A percentile compares a stretch with the other conserved stretches of the same genome.
Evolutionary conservation across 2,888 invertebrate genomes (phyloP).

Genomic region (Macropis europaea): DNA sequence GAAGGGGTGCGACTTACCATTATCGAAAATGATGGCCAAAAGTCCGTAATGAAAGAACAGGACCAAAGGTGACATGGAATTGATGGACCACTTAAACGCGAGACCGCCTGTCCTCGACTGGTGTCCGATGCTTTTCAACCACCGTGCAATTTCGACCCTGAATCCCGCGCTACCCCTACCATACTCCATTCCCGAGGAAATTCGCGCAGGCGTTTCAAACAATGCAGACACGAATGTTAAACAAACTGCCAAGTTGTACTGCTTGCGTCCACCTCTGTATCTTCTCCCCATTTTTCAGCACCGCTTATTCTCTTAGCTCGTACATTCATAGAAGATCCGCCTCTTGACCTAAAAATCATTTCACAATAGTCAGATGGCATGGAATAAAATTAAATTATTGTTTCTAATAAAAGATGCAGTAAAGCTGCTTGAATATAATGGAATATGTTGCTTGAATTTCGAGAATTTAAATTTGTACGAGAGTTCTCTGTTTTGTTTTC

Average conservation of each 20-base stretch:
- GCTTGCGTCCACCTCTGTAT: not conserved
- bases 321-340: too few species aligned
- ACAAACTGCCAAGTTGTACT: slow-evolving; percentile 20
- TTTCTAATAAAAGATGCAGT: too few species aligned
- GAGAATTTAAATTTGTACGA: not conserved
- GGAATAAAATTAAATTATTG: too few species aligned
- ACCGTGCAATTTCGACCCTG: slow-evolving; percentile 65
- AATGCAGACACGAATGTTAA: slow-evolving; percentile 37
- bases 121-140: slow-evolving; percentile 58
- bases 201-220: slow-evolving; percentile 66
- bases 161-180: slow-evolving; percentile 66
- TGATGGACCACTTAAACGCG: slow-evolving; percentile 52
- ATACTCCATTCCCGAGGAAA: slow-evolving; percentile 47
- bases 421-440: too few species aligned
- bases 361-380: too few species aligned
- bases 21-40: slow-evolving; percentile 52
- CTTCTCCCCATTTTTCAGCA: too few species aligned
- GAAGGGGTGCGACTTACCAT: slow-evolving; percentile 47
- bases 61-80: slow-evolving; percentile 61
- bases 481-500: slow-evolving; percentile 6
- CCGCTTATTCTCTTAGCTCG: too few species aligned
- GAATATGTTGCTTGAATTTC: not conserved
- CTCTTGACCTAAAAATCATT: too few species aligned
- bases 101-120: slow-evolving; percentile 64
- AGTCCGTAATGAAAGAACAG: slow-evolving; percentile 58